Percentiles rank a stretch among this genome's conserved stretches.
phyloP scores from a whole-genome alignment of 2,888 invertebrate genomes.

The Ophion slaviceki region DNA sequence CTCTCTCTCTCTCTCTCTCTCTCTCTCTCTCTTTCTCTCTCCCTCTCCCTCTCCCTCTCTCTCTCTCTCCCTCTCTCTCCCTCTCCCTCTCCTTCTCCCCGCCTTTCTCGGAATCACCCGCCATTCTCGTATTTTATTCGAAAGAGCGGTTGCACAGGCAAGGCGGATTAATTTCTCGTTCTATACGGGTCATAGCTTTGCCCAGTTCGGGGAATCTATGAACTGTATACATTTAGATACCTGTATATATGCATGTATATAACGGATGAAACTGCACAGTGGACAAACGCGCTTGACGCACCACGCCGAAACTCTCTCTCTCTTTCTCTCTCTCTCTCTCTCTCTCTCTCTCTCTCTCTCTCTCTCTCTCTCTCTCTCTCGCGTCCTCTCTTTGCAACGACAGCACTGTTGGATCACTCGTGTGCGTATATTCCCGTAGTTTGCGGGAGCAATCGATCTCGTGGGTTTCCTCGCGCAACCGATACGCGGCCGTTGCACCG shows the following conservation, averaged over 20 bases:
- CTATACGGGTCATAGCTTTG: conserved; percentile 68
- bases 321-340: background rate
- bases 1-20: too few species aligned
- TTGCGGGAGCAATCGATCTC: conserved; percentile 62
- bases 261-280: conserved; percentile 40
- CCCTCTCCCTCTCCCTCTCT: background rate
- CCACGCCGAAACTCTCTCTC: conserved; percentile 27
- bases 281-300: conserved; percentile 59
- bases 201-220: conserved; percentile 49
- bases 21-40: too few species aligned
- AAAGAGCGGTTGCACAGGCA: conserved; percentile 49
- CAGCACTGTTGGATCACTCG: conserved; percentile 30
- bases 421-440: conserved; percentile 31
- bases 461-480: conserved; percentile 49
- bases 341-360: background rate
- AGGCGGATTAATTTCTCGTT: conserved; percentile 68
- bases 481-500: conserved; percentile 47
- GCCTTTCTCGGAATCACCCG: conserved; percentile 34
- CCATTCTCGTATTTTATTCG: conserved; percentile 55
- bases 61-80: conserved; percentile 51
- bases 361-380: background rate
- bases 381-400: conserved; percentile 6
- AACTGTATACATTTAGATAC: background rate
- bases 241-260: conserved; percentile 13
- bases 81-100: conserved; percentile 54